phyloP scores from a whole-genome alignment of 2,888 invertebrate genomes.

The Hydriomena furcata region DNA sequence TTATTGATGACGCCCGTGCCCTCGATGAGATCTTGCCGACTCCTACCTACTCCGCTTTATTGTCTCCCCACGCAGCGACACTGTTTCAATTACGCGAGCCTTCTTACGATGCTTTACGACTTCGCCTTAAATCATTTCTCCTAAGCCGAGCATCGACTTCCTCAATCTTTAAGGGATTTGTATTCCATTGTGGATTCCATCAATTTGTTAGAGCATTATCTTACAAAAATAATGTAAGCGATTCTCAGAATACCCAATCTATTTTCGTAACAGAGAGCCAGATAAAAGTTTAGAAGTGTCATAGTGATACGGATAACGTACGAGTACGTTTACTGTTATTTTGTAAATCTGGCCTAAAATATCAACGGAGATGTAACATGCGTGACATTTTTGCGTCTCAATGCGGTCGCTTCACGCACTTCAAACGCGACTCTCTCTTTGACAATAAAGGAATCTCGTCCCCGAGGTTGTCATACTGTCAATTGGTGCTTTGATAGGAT shows the following conservation, averaged over 20 bases:
- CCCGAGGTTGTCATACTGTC: slow-evolving; percentile 36
- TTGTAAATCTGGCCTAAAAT: slow-evolving; percentile 18
- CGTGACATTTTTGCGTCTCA: slow-evolving; percentile 29
- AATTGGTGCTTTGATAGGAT: slow-evolving; percentile 34
- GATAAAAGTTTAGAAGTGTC: slow-evolving; percentile 23
- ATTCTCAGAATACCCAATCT: slow-evolving; percentile 32
- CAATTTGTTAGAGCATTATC: slow-evolving; percentile 38
- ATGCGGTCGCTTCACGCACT: slow-evolving; percentile 28
- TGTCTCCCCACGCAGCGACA: slow-evolving; percentile 61
- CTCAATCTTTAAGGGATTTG: slow-evolving; percentile 40
- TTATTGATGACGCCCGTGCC: slow-evolving; percentile 74
- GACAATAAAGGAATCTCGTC: slow-evolving; percentile 31
- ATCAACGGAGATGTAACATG: slow-evolving; percentile 16
- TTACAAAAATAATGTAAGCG: slow-evolving; percentile 38
- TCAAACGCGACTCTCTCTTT: slow-evolving; percentile 34
- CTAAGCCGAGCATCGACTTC: slow-evolving; percentile 39
- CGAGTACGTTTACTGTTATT: slow-evolving; percentile 17
- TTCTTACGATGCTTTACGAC: slow-evolving; percentile 67
- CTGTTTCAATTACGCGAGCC: slow-evolving; percentile 68
- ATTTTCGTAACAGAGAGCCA: slow-evolving; percentile 25
- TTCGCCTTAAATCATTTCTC: slow-evolving; percentile 46
- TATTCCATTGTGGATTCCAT: slow-evolving; percentile 38
- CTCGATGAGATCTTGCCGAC: slow-evolving; percentile 48
- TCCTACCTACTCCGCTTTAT: slow-evolving; percentile 54
- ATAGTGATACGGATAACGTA: slow-evolving; percentile 25